Conservation (phyloP, 2,888 invertebrate genomes). For the Vesta saturnalis region DNA sequence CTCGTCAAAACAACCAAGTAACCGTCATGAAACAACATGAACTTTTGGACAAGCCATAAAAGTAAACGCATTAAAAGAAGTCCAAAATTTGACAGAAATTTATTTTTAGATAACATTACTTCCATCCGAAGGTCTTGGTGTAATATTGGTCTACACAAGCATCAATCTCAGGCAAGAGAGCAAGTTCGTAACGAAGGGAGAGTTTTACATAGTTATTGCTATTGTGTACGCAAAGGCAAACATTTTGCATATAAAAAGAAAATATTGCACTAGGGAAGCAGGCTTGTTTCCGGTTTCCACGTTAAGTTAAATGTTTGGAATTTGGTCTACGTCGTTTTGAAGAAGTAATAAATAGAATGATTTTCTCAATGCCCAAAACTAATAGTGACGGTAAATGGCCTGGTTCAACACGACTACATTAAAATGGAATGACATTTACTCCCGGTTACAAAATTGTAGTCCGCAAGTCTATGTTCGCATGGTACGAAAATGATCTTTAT, state of each 20-base stretch:
- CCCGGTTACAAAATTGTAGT: constrained; percentile 20
- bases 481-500: constrained; percentile 16
- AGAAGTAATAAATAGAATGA: not conserved
- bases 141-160: too few relatives aligned
- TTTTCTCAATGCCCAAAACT: not conserved
- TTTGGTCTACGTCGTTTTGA: not conserved
- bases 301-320: not conserved
- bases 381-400: not conserved
- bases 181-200: constrained; percentile 1
- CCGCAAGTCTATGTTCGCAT: constrained; percentile 22
- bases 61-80: too few relatives aligned
- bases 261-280: not conserved
- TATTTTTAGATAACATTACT: too few relatives aligned
- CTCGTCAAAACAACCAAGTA: too few relatives aligned
- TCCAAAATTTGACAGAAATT: too few relatives aligned
- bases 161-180: not conserved
- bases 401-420: not conserved
- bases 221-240: not conserved
- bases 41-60: too few relatives aligned
- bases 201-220: not conserved
- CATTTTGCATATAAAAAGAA: not conserved
- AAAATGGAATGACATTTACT: constrained; percentile 10
- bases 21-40: too few relatives aligned
- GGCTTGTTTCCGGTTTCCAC: not conserved
- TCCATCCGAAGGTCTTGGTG: too few relatives aligned